Conservation (phyloP, 2,113 vertebrate genomes). For the Platichthys stellatus region DNA sequence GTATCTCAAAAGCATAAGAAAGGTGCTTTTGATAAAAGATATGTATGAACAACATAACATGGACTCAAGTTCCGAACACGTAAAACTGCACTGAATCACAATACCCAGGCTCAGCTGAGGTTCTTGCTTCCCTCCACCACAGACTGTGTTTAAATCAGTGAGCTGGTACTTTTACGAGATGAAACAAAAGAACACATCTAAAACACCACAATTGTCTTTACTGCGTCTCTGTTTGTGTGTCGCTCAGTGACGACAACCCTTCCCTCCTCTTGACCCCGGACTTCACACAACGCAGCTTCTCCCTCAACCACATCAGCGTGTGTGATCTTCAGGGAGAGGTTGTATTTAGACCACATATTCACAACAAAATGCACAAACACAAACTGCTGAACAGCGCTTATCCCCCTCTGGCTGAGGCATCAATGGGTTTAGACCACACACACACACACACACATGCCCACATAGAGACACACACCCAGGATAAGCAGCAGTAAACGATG, state of each 20-base stretch:
- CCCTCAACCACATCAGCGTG: conserved; percentile 35
- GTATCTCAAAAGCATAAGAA: too few species aligned
- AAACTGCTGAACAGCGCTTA: conserved; percentile 41
- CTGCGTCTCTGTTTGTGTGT: neutral
- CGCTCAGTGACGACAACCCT: conserved; percentile 4
- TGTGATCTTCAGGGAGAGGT: conserved; percentile 30
- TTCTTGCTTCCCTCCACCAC: neutral
- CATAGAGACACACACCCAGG: conserved; percentile 12
- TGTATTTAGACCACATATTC: conserved; percentile 50
- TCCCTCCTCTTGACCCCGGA: conserved; percentile 35
- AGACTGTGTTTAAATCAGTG: neutral
- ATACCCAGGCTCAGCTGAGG: too few species aligned
- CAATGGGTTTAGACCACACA: conserved; percentile 35
- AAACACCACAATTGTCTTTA: neutral
- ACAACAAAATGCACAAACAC: conserved; percentile 51
- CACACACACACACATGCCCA: conserved; percentile 18
- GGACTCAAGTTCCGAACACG: neutral
- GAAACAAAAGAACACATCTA: conserved; percentile 1
- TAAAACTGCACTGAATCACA: too few species aligned
- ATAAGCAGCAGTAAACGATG: conserved; percentile 74
- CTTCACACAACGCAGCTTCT: conserved; percentile 14
- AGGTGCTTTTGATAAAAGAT: too few species aligned
- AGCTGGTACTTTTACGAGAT: neutral
- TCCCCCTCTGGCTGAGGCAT: conserved; percentile 33
- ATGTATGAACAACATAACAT: neutral